Evolutionary conservation across 1,140 invertebrate species (phyloP).

Genomic region (Tetramorium alpestre): DNA sequence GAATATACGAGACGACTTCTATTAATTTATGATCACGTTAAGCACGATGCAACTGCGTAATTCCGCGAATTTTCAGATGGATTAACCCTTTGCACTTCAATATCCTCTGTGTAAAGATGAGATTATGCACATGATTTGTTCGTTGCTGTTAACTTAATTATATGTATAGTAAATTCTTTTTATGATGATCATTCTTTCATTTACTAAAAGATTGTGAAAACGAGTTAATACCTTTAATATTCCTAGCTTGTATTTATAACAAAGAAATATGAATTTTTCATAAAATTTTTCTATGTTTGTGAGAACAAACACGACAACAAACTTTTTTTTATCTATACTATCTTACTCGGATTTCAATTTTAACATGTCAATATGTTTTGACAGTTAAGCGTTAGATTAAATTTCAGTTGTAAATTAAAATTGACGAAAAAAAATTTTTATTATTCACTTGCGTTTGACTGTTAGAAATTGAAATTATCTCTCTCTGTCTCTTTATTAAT

Average conservation of each 20-base stretch:
- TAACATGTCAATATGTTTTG: background rate
- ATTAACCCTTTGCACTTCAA: slow-evolving; percentile 30
- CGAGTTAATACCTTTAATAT: background rate
- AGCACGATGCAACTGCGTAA: slow-evolving; percentile 36
- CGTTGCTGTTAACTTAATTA: slow-evolving; percentile 2
- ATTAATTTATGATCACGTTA: slow-evolving; percentile 46
- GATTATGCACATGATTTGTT: slow-evolving; percentile 20
- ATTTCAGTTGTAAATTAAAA: slow-evolving; percentile 6
- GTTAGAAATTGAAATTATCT: background rate
- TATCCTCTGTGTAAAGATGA: slow-evolving; percentile 4
- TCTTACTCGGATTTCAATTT: background rate
- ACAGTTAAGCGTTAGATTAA: background rate
- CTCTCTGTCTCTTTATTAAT: background rate
- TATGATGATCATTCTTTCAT: background rate
- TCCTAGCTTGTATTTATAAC: background rate
- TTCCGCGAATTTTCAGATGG: slow-evolving; percentile 38
- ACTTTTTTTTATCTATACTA: background rate
- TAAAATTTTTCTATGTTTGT: background rate
- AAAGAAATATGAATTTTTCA: slow-evolving; percentile 12
- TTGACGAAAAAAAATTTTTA: background rate
- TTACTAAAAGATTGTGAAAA: slow-evolving; percentile 20
- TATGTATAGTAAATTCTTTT: slow-evolving; percentile 8
- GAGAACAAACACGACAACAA: background rate
- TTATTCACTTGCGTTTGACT: background rate
- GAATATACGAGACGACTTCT: slow-evolving; percentile 30